Conservation (phyloP, 1,140 invertebrate genomes). For the Pseudomyrmex cubaensis region DNA sequence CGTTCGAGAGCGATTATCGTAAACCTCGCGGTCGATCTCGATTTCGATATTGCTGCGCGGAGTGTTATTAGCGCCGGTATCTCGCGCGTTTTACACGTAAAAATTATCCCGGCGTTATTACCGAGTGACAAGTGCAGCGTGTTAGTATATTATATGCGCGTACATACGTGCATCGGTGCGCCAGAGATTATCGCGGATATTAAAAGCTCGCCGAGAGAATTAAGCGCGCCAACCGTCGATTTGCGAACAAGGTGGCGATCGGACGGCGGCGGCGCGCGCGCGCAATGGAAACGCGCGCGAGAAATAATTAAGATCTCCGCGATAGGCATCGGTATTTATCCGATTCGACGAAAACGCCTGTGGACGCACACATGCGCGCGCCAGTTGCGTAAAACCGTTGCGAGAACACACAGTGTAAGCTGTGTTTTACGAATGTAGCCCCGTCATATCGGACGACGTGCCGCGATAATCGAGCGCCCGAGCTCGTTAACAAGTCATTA, state of each 20-base stretch:
- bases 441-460: slow-evolving; percentile 45
- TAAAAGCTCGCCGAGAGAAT: background rate
- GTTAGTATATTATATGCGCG: background rate
- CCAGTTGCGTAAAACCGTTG: slow-evolving; percentile 28
- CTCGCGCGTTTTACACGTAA: slow-evolving; percentile 13
- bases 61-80: slow-evolving; percentile 31
- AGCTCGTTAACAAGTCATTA: slow-evolving; percentile 60
- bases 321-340: slow-evolving; percentile 49
- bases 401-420: background rate
- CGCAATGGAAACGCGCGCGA: background rate
- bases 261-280: background rate
- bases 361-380: background rate
- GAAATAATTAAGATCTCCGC: slow-evolving; percentile 60
- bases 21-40: slow-evolving; percentile 16
- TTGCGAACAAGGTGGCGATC: slow-evolving; percentile 30
- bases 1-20: slow-evolving; percentile 12
- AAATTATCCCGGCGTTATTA: slow-evolving; percentile 36
- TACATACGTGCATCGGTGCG: background rate
- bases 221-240: slow-evolving; percentile 15
- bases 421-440: slow-evolving; percentile 37
- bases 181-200: slow-evolving; percentile 12
- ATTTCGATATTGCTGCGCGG: background rate
- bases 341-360: slow-evolving; percentile 54
- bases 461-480: slow-evolving; percentile 49
- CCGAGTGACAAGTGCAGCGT: slow-evolving; percentile 35